Conservation (phyloP, 2,888 invertebrate genomes). For the Rhodophaea formosa region DNA sequence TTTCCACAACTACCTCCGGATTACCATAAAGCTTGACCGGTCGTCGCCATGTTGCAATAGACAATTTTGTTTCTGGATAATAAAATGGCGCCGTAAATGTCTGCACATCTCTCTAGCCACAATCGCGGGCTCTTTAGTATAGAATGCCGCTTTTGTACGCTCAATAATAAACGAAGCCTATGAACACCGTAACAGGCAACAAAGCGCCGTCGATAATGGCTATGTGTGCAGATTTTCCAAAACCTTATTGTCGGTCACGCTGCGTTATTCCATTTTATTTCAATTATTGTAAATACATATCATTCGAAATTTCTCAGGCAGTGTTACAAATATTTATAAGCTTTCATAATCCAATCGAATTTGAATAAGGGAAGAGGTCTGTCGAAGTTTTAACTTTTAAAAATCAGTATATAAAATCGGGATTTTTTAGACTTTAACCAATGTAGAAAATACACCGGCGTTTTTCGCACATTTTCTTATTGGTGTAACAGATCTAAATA, state of each 20-base stretch:
- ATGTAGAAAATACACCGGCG: neutral
- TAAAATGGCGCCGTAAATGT: neutral
- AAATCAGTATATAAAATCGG: slow-evolving; percentile 10
- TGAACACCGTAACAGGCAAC: no score
- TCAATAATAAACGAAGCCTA: no score
- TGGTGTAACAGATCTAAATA: neutral
- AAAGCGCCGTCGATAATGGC: no score
- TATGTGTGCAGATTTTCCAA: no score
- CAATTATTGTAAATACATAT: slow-evolving; percentile 74
- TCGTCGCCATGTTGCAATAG: slow-evolving; percentile 9
- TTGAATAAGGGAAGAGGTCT: slow-evolving; percentile 9
- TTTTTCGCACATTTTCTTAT: slow-evolving; percentile 1
- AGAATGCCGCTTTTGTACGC: no score
- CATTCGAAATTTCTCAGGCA: slow-evolving; percentile 59
- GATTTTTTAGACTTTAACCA: neutral
- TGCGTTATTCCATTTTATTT: slow-evolving; percentile 32
- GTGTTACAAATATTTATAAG: slow-evolving; percentile 48
- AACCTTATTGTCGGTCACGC: neutral
- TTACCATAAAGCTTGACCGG: slow-evolving; percentile 6
- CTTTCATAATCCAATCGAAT: slow-evolving; percentile 25
- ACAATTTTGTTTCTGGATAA: neutral
- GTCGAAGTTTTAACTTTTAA: slow-evolving; percentile 16
- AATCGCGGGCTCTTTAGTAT: no score
- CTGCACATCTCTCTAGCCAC: no score
- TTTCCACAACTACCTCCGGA: slow-evolving; percentile 38